Conservation (phyloP, 2,797 vertebrate species). For the Anomalospiza imberbis region DNA sequence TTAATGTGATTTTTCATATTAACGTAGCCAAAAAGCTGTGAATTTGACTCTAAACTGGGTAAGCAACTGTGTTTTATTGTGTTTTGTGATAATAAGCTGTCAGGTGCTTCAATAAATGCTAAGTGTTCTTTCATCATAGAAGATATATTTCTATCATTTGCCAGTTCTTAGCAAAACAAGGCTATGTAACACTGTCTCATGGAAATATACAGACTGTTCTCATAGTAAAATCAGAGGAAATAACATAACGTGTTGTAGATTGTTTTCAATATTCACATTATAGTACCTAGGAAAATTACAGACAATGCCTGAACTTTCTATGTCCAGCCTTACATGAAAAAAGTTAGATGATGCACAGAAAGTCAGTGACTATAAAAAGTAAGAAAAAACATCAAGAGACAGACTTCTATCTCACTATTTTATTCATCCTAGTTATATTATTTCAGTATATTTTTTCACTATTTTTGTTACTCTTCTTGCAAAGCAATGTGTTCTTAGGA, state of each 20-base stretch:
- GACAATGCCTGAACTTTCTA: not conserved
- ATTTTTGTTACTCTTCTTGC: not conserved
- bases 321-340: not conserved
- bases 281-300: not conserved
- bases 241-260: not conserved
- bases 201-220: not conserved
- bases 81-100: not conserved
- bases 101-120: not conserved
- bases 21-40: not conserved
- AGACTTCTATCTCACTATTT: not conserved
- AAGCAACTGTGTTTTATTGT: not conserved
- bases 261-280: not conserved
- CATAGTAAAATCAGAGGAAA: not conserved
- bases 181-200: not conserved
- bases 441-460: not conserved
- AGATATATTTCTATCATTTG: not conserved
- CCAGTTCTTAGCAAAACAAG: not conserved
- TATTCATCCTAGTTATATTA: not conserved
- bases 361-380: not conserved
- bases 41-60: not conserved
- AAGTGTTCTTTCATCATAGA: not conserved
- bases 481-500: not conserved
- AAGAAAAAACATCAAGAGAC: not conserved
- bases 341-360: not conserved
- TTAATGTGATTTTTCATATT: not conserved